Evolutionary conservation across 2,113 vertebrate genomes (phyloP).

Genomic region (Epinephelus cyanopodus): DNA sequence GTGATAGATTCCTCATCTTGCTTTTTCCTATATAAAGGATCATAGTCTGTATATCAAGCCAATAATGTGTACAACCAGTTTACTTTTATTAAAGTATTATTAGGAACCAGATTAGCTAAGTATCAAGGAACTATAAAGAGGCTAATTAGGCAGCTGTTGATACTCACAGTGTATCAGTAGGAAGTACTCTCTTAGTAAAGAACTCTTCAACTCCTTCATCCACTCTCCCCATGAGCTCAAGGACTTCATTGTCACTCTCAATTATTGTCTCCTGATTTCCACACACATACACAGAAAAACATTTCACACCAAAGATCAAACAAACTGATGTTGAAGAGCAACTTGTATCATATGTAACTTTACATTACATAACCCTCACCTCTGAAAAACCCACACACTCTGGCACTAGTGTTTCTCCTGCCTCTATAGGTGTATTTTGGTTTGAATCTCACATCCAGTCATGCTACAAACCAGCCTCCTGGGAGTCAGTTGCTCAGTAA

Average conservation of each 20-base stretch:
- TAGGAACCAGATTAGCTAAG: not conserved
- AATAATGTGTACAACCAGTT: not conserved
- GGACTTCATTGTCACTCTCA: slow-evolving; percentile 89
- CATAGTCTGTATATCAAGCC: slow-evolving; percentile 11
- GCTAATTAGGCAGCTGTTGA: slow-evolving; percentile 28
- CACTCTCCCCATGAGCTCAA: slow-evolving; percentile 89
- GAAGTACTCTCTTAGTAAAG: slow-evolving; percentile 92
- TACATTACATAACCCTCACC: slow-evolving; percentile 67
- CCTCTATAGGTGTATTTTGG: slow-evolving; percentile 70
- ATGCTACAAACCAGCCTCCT: slow-evolving; percentile 63
- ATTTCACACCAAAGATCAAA: slow-evolving; percentile 45
- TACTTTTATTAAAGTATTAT: not conserved
- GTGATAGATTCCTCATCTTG: slow-evolving; percentile 74
- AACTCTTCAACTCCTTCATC: slow-evolving; percentile 96
- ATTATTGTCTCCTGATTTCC: slow-evolving; percentile 86
- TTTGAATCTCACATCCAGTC: slow-evolving; percentile 65
- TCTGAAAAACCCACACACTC: slow-evolving; percentile 73
- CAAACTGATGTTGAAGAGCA: slow-evolving; percentile 38
- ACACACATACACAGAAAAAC: slow-evolving; percentile 51
- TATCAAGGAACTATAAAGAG: slow-evolving; percentile 1
- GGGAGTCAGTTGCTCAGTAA: slow-evolving; percentile 79
- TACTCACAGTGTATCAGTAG: slow-evolving; percentile 89
- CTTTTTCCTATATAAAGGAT: slow-evolving; percentile 64
- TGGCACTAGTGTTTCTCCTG: slow-evolving; percentile 53
- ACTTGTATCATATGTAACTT: slow-evolving; percentile 55